Percentiles rank a stretch among this genome's conserved stretches.
Evolutionary conservation across 2,888 invertebrate species (phyloP).

Genomic region (Nomada hirtipes): DNA sequence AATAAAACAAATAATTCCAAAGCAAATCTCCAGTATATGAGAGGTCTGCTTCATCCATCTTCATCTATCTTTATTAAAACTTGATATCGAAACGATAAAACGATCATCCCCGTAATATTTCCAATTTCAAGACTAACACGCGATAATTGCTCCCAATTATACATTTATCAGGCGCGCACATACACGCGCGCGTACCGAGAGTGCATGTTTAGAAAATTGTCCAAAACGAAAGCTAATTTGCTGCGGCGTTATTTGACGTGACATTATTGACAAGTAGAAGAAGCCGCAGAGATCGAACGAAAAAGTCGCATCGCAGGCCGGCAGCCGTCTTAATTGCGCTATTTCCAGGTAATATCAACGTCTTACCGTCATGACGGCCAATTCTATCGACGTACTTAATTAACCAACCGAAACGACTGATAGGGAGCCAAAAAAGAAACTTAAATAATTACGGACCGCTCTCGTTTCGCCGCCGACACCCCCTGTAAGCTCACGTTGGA

Average conservation of each 20-base stretch:
- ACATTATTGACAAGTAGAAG: constrained; percentile 53
- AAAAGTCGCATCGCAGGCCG: constrained; percentile 7
- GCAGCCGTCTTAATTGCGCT: constrained; percentile 44
- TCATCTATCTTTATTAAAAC: constrained; percentile 1
- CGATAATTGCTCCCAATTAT: constrained; percentile 19
- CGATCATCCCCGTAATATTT: constrained; percentile 7
- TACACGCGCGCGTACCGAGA: constrained; percentile 16
- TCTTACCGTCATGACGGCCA: constrained; percentile 44
- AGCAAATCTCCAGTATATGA: not conserved
- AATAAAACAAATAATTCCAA: not conserved
- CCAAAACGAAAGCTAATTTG: constrained; percentile 26
- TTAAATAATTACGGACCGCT: constrained; percentile 50
- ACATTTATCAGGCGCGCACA: constrained; percentile 38
- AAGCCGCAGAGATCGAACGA: constrained; percentile 21
- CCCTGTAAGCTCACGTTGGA: constrained; percentile 14
- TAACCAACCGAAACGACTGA: constrained; percentile 37
- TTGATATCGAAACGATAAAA: not conserved
- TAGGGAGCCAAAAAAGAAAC: constrained; percentile 46
- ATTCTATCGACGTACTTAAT: constrained; percentile 58
- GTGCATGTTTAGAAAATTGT: constrained; percentile 28
- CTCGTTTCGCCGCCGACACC: constrained; percentile 18
- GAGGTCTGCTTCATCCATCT: not conserved
- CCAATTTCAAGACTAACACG: constrained; percentile 3
- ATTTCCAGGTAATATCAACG: constrained; percentile 52
- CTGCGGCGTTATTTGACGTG: constrained; percentile 37